Evolutionary conservation across 1,140 invertebrate species (phyloP), one percentile per base, ranked within the genome.

Genomic region (Pachypeltis micranthus): DNA sequence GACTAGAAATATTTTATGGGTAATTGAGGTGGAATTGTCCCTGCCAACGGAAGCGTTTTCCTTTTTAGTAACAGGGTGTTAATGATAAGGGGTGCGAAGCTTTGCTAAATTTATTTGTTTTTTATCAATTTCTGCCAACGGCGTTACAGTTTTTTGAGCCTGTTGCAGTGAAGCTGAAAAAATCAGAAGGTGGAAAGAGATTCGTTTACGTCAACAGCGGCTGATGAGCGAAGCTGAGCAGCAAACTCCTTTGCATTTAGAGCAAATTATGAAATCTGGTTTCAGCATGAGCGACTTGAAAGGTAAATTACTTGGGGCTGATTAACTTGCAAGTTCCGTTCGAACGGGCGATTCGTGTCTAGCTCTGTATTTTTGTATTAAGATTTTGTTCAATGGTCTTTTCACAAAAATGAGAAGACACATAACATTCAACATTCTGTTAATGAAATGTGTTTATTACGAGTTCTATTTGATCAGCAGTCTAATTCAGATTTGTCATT

Each of bases 241-340:
- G 67, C 74, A 75, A 59, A 10, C 84, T 86, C 0, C 88, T 86
- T 2, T 87, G 91, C 66, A 85, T 93, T 16, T 51, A 67, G 90
- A 94, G 72, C 90, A 93, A 71, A 93, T 93, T 64, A 91, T 95
- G 81, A 84, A 89, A 67, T 90, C 90, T 63, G 91, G 91, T 7
- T 94, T 95, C 71, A 91, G 88, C 26, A 93, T 94, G 85, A 93
- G 85, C 68, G 92, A 95, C 70, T 91, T 95, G 47, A 94, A 94
- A 84, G 90, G 88, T 88, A 73, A 21, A 10, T 54, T 27, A 24
- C 23, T n/a, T n/a, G n/a, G n/a, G n/a, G 25, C 7, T 16, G 51
- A 23, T 44, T 14, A 62, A 61, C 16, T 23, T 29, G 44, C 56
- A 31, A 47, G 57, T 56, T 10, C 44, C 24, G 2, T 10, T 57